Percentiles rank a stretch among this genome's conserved stretches.
These are phyloP conservation scores for Aleiodes leptofemur DNA, from an alignment of 2,888 invertebrate species.

Conservation along the genomic window DNA sequence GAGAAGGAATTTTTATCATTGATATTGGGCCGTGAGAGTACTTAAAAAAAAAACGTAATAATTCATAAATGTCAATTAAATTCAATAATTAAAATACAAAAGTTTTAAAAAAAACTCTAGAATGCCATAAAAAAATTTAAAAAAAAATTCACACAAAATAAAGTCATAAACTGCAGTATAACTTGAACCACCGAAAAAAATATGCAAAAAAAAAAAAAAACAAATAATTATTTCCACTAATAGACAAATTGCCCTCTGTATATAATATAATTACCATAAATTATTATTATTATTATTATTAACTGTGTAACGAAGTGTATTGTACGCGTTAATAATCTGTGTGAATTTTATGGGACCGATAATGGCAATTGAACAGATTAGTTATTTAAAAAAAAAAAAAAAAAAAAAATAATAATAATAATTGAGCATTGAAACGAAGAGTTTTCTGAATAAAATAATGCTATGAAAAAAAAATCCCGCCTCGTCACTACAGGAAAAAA, in stretches of 20 bases:
- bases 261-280: conserved; percentile 61
- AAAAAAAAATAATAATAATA: no score
- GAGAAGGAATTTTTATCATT: no score
- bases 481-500: no score
- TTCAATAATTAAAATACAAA: conserved; percentile 34
- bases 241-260: conserved; percentile 73
- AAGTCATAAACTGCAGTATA: conserved; percentile 32
- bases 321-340: conserved; percentile 72
- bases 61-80: conserved; percentile 34
- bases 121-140: neutral
- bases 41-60: neutral
- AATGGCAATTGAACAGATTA: conserved; percentile 42
- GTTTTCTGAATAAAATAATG: conserved; percentile 48
- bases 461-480: conserved; percentile 39
- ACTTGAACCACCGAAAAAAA: conserved; percentile 61
- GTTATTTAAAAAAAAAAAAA: no score
- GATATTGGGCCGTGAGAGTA: no score
- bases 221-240: conserved; percentile 54
- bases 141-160: conserved; percentile 28
- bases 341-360: conserved; percentile 61
- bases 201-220: conserved; percentile 38
- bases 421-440: no score
- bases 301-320: conserved; percentile 72
- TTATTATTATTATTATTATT: conserved; percentile 62
- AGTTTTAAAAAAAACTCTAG: conserved; percentile 5